A percentile compares a stretch with the other conserved stretches of the same genome.
Conservation (phyloP, 2,888 invertebrate species). For the Nomada goodeniana region DNA sequence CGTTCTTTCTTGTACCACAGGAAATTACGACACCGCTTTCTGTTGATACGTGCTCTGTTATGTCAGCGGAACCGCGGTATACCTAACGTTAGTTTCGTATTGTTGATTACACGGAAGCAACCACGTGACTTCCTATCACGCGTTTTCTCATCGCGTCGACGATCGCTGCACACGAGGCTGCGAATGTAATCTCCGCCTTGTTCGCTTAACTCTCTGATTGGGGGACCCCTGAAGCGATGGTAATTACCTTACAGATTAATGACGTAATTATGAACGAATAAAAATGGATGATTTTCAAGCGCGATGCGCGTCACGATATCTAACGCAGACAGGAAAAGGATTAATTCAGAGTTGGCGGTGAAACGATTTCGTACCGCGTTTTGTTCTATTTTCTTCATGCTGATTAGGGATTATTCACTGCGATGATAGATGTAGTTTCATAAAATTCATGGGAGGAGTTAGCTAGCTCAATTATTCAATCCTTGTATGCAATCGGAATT, state of each 20-base stretch:
- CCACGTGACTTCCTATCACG: constrained; percentile 47
- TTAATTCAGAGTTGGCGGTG: too few relatives aligned
- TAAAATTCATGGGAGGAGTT: too few relatives aligned
- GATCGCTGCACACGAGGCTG: background rate
- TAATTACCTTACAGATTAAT: background rate
- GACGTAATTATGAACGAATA: background rate
- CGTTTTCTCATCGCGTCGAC: constrained; percentile 39
- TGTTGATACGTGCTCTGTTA: constrained; percentile 40
- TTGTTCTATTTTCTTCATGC: too few relatives aligned
- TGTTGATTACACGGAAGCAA: constrained; percentile 56
- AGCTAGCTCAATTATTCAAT: too few relatives aligned
- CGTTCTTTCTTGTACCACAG: constrained; percentile 22
- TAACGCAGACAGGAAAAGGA: too few relatives aligned
- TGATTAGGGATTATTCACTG: too few relatives aligned
- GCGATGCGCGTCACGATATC: background rate
- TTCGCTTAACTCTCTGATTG: background rate
- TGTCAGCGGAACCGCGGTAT: constrained; percentile 37
- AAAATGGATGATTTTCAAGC: background rate
- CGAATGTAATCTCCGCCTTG: constrained; percentile 4
- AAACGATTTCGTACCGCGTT: too few relatives aligned
- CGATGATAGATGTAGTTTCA: too few relatives aligned
- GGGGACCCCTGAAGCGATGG: background rate
- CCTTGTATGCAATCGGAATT: too few relatives aligned
- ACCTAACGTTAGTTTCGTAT: constrained; percentile 45
- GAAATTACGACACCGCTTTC: constrained; percentile 49